Conservation (phyloP, 2,113 vertebrate species). For the Pogonocichla stellata region DNA sequence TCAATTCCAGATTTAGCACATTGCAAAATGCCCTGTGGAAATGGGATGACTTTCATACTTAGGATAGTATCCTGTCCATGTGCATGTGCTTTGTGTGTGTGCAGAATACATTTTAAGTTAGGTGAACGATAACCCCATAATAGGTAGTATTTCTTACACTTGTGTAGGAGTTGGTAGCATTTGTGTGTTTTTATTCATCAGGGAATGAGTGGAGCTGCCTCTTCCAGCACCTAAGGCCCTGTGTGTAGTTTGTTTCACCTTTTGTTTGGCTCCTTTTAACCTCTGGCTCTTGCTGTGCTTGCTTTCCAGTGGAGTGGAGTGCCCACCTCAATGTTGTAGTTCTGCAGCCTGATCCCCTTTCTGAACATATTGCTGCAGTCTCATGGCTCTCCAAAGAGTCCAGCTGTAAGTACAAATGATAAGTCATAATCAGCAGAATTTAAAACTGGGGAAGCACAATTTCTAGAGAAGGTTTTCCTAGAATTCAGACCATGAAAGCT, state of each 20-base stretch:
- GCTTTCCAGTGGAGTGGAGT: constrained; percentile 90
- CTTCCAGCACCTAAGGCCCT: not conserved
- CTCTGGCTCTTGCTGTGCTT: not conserved
- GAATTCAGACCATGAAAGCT: not conserved
- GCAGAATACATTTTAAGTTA: not conserved
- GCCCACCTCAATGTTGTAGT: constrained; percentile 78
- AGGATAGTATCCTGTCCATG: accelerated
- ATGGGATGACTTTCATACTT: not conserved
- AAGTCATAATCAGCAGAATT: not conserved
- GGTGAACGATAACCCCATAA: not conserved
- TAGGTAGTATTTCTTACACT: not conserved
- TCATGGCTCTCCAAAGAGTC: constrained; percentile 73
- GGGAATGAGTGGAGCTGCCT: not conserved
- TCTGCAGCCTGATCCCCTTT: constrained; percentile 84
- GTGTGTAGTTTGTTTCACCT: not conserved
- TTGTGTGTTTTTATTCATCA: not conserved
- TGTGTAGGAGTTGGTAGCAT: not conserved
- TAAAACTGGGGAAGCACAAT: not conserved
- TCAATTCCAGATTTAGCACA: not conserved
- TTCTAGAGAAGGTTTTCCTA: constrained; percentile 6
- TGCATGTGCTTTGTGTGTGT: not conserved
- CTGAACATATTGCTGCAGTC: constrained; percentile 89
- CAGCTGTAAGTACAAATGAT: constrained; percentile 83
- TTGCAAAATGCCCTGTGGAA: not conserved
- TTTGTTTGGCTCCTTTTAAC: not conserved